Evolutionary conservation across 2,113 vertebrate genomes (phyloP).

Genomic region (Heptranchias perlo): DNA sequence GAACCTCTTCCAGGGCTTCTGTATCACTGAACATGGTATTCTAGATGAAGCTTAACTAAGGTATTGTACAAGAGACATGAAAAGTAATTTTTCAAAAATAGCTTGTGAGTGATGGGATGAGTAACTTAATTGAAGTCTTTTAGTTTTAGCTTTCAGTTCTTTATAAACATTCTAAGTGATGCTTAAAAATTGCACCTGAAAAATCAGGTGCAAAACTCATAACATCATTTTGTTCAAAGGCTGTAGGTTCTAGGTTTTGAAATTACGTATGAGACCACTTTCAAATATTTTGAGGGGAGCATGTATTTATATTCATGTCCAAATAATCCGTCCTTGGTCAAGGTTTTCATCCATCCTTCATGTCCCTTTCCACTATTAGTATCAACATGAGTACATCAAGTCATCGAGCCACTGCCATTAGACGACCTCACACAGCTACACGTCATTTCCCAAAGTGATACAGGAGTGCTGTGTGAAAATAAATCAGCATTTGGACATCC

Average conservation of each 20-base stretch:
- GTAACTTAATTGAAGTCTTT: background rate
- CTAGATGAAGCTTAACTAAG: background rate
- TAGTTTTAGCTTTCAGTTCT: background rate
- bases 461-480: background rate
- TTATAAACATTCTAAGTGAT: background rate
- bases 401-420: background rate
- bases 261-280: background rate
- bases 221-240: no score
- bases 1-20: background rate
- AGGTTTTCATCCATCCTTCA: background rate
- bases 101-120: background rate
- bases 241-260: background rate
- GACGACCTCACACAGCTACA: background rate
- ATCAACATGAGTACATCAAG: background rate
- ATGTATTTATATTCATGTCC: background rate
- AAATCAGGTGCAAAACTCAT: background rate
- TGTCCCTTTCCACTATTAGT: background rate
- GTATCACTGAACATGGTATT: background rate
- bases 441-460: background rate
- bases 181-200: background rate
- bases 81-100: background rate
- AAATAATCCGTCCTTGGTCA: background rate
- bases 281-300: background rate
- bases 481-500: slow-evolving; percentile 26
- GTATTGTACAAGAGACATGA: background rate